Percentiles rank a stretch among this genome's conserved stretches.
Evolutionary conservation across 2,888 invertebrate species (phyloP).

Genomic region (Ormyrus labotus): DNA sequence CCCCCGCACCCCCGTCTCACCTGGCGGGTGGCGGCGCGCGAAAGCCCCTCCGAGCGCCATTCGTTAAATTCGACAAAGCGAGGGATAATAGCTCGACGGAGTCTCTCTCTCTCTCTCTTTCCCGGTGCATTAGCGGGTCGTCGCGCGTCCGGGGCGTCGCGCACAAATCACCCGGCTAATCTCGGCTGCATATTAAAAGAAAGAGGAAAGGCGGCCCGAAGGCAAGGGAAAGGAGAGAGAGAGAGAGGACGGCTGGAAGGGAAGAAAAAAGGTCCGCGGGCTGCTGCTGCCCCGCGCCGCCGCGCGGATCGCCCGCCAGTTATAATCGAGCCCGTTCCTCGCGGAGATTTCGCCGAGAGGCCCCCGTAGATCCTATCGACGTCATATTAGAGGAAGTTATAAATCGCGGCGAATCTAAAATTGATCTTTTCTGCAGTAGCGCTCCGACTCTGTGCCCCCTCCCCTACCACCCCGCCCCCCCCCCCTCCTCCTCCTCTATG

Average conservation of each 20-base stretch:
- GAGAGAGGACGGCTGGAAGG: neutral
- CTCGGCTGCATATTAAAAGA: slow-evolving; percentile 46
- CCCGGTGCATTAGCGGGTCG: slow-evolving; percentile 22
- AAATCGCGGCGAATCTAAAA: slow-evolving; percentile 76
- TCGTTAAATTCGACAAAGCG: slow-evolving; percentile 50
- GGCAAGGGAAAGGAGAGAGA: neutral
- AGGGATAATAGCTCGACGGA: slow-evolving; percentile 34
- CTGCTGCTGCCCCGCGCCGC: neutral
- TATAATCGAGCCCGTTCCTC: slow-evolving; percentile 50
- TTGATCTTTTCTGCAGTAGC: slow-evolving; percentile 74
- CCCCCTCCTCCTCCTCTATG: slow-evolving; percentile 10
- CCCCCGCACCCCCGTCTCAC: too few species aligned
- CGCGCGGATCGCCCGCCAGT: slow-evolving; percentile 27
- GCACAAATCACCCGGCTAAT: slow-evolving; percentile 52
- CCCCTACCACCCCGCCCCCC: neutral
- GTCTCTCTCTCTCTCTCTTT: too few species aligned
- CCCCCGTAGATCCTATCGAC: slow-evolving; percentile 65
- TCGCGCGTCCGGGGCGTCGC: slow-evolving; percentile 7
- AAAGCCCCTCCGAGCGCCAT: neutral
- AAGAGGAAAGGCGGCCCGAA: neutral
- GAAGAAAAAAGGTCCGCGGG: slow-evolving; percentile 16
- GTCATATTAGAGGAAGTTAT: slow-evolving; percentile 76
- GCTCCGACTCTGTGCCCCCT: slow-evolving; percentile 13
- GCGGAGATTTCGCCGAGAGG: slow-evolving; percentile 52
- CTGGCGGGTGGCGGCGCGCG: too few species aligned